phyloP scores from a whole-genome alignment of 1,140 invertebrate species.

The Hesperophylax magnus region DNA sequence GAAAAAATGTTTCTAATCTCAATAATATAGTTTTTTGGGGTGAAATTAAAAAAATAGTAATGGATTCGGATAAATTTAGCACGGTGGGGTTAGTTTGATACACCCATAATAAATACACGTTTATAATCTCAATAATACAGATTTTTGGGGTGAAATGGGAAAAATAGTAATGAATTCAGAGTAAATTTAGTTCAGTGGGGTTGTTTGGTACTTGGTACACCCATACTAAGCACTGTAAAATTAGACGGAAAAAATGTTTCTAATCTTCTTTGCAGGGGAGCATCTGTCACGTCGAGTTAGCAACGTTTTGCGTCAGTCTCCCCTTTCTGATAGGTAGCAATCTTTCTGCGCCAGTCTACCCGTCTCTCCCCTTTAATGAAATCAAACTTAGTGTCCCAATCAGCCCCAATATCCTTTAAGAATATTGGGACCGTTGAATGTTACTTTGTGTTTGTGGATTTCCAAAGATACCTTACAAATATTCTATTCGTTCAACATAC shows the following conservation, averaged over 20 bases:
- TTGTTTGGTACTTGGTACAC: too few relatives aligned
- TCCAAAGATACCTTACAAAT: too few relatives aligned
- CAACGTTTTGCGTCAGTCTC: slow-evolving; percentile 42
- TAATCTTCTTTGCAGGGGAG: slow-evolving; percentile 42
- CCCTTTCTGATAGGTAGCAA: slow-evolving; percentile 36
- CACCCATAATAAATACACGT: too few relatives aligned
- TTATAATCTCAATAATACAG: too few relatives aligned
- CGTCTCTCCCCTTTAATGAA: slow-evolving; percentile 51
- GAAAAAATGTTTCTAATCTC: slow-evolving; percentile 50
- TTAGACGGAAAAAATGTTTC: slow-evolving; percentile 49
- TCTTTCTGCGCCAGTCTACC: slow-evolving; percentile 18
- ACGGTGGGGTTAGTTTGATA: too few relatives aligned
- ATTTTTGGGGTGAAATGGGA: too few relatives aligned
- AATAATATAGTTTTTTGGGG: too few relatives aligned
- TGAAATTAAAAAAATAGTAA: too few relatives aligned
- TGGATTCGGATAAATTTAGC: too few relatives aligned
- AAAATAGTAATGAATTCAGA: too few relatives aligned
- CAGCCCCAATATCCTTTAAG: slow-evolving; percentile 21
- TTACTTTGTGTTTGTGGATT: background rate
- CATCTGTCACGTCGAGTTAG: slow-evolving; percentile 55
- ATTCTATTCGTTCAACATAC: too few relatives aligned
- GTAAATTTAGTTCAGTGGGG: too few relatives aligned
- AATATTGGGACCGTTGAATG: background rate
- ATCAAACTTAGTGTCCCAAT: slow-evolving; percentile 50
- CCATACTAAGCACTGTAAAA: slow-evolving; percentile 46